Percentiles rank a stretch among this genome's conserved stretches.
These are phyloP conservation scores for Cactoblastis cactorum DNA, from an alignment of 2,888 invertebrate genomes.

Conservation along the genomic window DNA sequence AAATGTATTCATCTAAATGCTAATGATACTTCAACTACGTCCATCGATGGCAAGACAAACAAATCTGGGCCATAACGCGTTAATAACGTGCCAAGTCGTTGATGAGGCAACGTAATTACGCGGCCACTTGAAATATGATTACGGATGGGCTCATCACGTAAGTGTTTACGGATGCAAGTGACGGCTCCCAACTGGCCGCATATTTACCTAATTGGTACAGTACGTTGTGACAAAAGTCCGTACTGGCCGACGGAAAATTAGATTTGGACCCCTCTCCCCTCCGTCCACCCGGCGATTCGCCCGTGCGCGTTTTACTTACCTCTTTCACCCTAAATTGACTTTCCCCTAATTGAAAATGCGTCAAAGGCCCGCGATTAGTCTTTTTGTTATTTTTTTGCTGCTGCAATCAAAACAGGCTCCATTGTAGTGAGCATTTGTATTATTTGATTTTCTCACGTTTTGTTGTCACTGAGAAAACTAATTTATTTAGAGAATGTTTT, in stretches of 20 bases:
- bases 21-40: neutral
- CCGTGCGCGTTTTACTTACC: constrained; percentile 57
- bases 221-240: constrained; percentile 69
- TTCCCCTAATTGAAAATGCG: constrained; percentile 60
- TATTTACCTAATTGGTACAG: constrained; percentile 74
- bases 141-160: constrained; percentile 54
- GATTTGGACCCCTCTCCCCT: constrained; percentile 17
- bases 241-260: constrained; percentile 27
- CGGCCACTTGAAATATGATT: constrained; percentile 59
- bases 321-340: constrained; percentile 71
- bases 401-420: constrained; percentile 16
- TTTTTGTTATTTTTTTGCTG: constrained; percentile 30
- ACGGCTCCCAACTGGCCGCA: constrained; percentile 39
- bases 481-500: neutral
- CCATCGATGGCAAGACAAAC: constrained; percentile 14
- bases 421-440: constrained; percentile 8
- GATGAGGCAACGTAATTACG: constrained; percentile 47
- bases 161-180: constrained; percentile 65
- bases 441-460: neutral
- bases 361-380: constrained; percentile 44
- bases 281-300: constrained; percentile 33
- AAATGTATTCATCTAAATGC: neutral
- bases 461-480: neutral
- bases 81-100: constrained; percentile 43
- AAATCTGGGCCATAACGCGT: constrained; percentile 27